Base-by-base conservation (phyloP, 2,797 vertebrate species). In the Intellagama lesueurii region DNA sequence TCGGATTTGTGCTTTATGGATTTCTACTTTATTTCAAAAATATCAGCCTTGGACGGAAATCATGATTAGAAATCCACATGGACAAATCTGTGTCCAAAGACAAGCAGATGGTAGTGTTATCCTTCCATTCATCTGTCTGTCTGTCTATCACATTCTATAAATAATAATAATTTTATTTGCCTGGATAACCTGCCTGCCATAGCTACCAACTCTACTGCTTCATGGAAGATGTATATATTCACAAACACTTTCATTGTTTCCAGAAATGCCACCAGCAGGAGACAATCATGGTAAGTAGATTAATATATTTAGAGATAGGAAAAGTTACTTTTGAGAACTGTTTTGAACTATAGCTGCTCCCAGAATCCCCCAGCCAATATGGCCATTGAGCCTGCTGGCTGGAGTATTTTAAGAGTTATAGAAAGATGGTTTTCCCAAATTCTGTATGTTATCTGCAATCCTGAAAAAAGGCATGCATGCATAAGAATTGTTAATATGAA, bases 1-100 rank as follows among this genome's bases (percentile, higher is more conserved):
- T 90, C 89, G 91, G 89, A 85, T 90, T 90, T 92, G 87, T 17
- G 80, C 92, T 93, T 95, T 92, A 92, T 82, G 88, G 92, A 92
- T 81, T 93, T 95, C 92, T 91, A 83, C 87, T 94, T 86, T 80
- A 72, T 90, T 95, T 93, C 91, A 73, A 90, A 90, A 93, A 92
- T 81, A 87, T 86, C 91, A 88, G 92, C 93, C 88, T 92, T 93
- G 92, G 86, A 90, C 81, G 81, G 90, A 95, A 64, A 91, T 86
- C 88, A 86, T 0, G 2, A 88, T 91, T 91, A 47, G 94, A 93
- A 94, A 90, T 92, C 91, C n/a, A 86, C 72, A 94, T 49, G 47
- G 88, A 90, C 56, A 83, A 89, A 83, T 91, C 76, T 92, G 76
- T 92, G 92, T 91, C 88, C 91, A 84, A 88, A 92, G 88, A 87